A percentile compares a stretch with the other conserved stretches of the same genome.
Conservation (phyloP, 2,888 invertebrate genomes). For the Callimorpha dominula region DNA sequence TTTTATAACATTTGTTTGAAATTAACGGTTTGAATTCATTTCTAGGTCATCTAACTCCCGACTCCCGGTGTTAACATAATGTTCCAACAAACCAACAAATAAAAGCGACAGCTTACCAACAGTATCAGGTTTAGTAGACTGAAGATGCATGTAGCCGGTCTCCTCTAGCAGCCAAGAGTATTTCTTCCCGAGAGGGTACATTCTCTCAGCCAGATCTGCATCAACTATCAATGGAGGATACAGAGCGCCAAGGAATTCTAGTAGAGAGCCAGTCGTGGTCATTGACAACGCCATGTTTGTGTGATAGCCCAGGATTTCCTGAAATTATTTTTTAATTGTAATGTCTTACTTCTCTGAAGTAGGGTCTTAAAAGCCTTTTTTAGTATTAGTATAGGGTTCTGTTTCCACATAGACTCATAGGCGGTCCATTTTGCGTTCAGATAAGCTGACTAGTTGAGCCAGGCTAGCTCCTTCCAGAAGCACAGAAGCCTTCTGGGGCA, state of each 20-base stretch:
- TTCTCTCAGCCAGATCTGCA: slow-evolving; percentile 56
- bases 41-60: too few species aligned
- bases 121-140: slow-evolving; percentile 96
- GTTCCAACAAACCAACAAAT: neutral
- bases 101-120: slow-evolving; percentile 53
- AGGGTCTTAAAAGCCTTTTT: too few species aligned
- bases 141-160: slow-evolving; percentile 88
- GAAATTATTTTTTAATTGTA: slow-evolving; percentile 33
- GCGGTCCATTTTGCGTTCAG: too few species aligned
- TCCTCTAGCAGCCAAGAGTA: slow-evolving; percentile 59
- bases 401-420: too few species aligned
- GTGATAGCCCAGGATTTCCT: slow-evolving; percentile 85
- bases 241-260: slow-evolving; percentile 79
- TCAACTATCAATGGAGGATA: slow-evolving; percentile 87
- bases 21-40: too few species aligned
- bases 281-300: slow-evolving; percentile 87
- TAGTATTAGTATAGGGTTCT: too few species aligned
- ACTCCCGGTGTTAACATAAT: too few species aligned
- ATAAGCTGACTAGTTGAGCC: too few species aligned
- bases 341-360: too few species aligned
- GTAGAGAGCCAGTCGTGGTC: slow-evolving; percentile 44
- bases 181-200: slow-evolving; percentile 63
- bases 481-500: too few species aligned
- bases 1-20: neutral
- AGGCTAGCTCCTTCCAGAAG: too few species aligned